Evolutionary conservation across 2,797 vertebrate species (phyloP), one percentile per base, ranked within the genome.

Genomic region (Myotis daubentonii): DNA sequence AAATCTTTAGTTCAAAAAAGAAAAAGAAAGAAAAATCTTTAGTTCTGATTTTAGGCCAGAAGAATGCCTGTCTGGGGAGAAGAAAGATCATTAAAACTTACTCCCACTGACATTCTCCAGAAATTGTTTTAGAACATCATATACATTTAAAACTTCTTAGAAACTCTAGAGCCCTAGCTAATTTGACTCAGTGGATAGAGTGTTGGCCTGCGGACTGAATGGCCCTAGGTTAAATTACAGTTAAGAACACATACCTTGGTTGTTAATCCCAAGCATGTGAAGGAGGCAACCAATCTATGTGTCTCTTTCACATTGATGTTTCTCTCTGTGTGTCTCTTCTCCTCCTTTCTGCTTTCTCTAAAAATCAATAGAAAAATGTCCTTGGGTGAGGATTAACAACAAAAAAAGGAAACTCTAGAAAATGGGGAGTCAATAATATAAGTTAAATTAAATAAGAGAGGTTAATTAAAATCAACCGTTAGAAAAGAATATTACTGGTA

Each of bases 21-120:
- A 62, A 62, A 62, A 30, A 30, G 57, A 62, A 62, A 62, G 70
- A 87, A 91, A 91, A 92, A 41, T 90, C 33, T 53, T 55, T 20
- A 93, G 66, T 88, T 97, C 62, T 80, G 13, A 66, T 92, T 84
- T 65, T 90, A 93, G 75, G 28, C 17, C 68, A 89, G n/a, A 92
- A 62, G 55, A 51, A 53, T 68, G 17, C 20, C 57, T 79, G 1
- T 19, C 65, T 7, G 80, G 17, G 17, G 11, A 94, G 8, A 11
- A 80, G 6, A 91, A 16, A 51, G 36, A 87, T 72, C 33, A 20
- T 74, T 41, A 38, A 20, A 82, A 90, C 13, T 11, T 41, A 36
- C 10, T 84, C 23, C n/a, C 41, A 36, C 0, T 65, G 25, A 57
- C 1, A 83, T 72, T 33, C 66, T 92, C 49, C 20, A 80, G 78